A percentile compares a stretch with the other conserved stretches of the same genome.
Evolutionary conservation across 2,888 invertebrate species (phyloP).

Genomic region (Erpobdella octoculata): DNA sequence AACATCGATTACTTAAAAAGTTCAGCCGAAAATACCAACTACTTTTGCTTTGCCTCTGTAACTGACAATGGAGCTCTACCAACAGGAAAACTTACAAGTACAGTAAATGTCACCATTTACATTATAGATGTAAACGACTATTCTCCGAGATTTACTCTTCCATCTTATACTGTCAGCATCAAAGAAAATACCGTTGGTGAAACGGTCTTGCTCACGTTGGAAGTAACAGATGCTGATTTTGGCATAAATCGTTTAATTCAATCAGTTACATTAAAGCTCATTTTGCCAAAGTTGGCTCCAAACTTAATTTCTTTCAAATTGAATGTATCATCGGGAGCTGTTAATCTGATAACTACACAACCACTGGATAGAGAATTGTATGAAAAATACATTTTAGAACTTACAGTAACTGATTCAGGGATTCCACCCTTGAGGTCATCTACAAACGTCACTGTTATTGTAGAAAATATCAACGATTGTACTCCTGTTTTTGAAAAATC

Average conservation of each 20-base stretch:
- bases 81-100: slow-evolving; percentile 23
- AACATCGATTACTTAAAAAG: slow-evolving; percentile 5
- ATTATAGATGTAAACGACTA: slow-evolving; percentile 29
- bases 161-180: slow-evolving; percentile 2
- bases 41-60: slow-evolving; percentile 6
- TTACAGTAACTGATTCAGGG: background rate
- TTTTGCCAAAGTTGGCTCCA: background rate
- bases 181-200: slow-evolving; percentile 17
- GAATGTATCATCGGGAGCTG: background rate
- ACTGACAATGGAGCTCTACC: slow-evolving; percentile 28
- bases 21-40: slow-evolving; percentile 8
- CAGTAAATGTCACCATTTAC: slow-evolving; percentile 13
- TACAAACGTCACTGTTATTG: background rate
- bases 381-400: background rate
- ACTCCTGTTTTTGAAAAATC: background rate
- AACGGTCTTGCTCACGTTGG: slow-evolving; percentile 2
- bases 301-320: background rate
- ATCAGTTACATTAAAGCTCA: background rate
- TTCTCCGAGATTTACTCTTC: slow-evolving; percentile 16
- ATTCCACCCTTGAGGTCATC: background rate
- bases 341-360: background rate
- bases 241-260: slow-evolving; percentile 17
- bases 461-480: background rate
- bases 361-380: background rate
- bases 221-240: slow-evolving; percentile 24